phyloP scores from a whole-genome alignment of 2,113 vertebrate species.

The Bubo bubo region DNA sequence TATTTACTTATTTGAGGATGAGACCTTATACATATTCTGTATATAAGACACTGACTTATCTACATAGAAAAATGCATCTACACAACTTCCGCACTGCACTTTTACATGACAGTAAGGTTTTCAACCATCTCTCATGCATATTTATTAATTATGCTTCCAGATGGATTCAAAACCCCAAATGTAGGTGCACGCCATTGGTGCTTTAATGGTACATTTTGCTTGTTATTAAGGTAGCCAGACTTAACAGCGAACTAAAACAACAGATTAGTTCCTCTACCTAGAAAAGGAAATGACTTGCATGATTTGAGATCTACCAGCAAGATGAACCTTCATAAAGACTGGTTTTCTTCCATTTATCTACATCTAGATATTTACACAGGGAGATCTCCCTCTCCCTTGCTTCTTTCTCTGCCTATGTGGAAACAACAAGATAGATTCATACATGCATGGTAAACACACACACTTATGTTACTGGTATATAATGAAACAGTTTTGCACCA shows the following conservation, averaged over 20 bases:
- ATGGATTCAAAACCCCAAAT: not conserved
- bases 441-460: not conserved
- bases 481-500: not conserved
- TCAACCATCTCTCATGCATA: not conserved
- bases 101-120: not conserved
- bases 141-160: not conserved
- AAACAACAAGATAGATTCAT: not conserved
- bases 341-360: fast-evolving
- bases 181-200: not conserved
- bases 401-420: not conserved
- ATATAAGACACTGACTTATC: not conserved
- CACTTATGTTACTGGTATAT: not conserved
- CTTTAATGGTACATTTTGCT: not conserved
- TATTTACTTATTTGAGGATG: not conserved
- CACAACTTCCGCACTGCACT: not conserved
- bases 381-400: not conserved
- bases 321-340: not conserved
- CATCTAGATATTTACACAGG: fast-evolving
- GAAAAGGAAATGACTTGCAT: not conserved
- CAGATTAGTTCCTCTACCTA: not conserved
- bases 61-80: not conserved
- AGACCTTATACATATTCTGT: not conserved
- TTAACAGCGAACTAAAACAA: not conserved
- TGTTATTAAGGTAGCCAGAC: not conserved
- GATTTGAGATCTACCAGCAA: not conserved